Conservation (phyloP, 2,113 vertebrate genomes). For the Prietella phreatophila region DNA sequence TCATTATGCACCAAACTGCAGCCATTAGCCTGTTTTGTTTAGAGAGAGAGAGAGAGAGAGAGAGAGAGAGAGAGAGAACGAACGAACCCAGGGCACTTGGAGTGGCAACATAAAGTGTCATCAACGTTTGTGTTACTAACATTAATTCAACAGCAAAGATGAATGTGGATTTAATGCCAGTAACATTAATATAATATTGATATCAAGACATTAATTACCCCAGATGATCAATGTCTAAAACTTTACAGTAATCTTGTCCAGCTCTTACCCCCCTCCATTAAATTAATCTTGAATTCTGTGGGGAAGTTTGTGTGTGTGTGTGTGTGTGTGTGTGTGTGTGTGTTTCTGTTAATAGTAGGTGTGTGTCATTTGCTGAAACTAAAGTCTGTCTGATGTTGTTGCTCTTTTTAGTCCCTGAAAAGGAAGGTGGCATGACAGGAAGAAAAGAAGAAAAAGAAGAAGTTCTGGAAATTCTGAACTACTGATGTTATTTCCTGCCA, state of each 20-base stretch:
- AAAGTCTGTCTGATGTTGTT: slow-evolving; percentile 6
- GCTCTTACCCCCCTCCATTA: too few species aligned
- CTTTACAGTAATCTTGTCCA: neutral
- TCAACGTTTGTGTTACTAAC: slow-evolving; percentile 24
- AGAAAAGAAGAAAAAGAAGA: slow-evolving; percentile 43
- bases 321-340: neutral
- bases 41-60: neutral
- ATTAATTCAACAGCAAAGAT: neutral
- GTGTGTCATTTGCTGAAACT: neutral
- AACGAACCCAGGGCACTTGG: neutral
- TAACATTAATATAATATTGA: neutral
- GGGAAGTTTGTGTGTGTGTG: neutral
- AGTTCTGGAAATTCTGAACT: slow-evolving; percentile 56
- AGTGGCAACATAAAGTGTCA: slow-evolving; percentile 29
- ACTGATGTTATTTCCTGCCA: slow-evolving; percentile 55
- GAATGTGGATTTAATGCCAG: neutral
- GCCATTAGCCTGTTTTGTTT: neutral
- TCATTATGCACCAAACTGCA: neutral
- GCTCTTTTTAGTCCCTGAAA: slow-evolving; percentile 54
- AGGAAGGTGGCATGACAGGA: slow-evolving; percentile 50
- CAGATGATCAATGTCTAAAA: neutral
- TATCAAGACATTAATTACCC: neutral
- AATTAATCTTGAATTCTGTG: neutral
- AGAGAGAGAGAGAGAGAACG: neutral
- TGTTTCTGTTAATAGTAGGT: neutral